Percentiles rank a stretch among this genome's conserved stretches.
Evolutionary conservation across 2,113 vertebrate genomes (phyloP).

Genomic region (Bos taurus): DNA sequence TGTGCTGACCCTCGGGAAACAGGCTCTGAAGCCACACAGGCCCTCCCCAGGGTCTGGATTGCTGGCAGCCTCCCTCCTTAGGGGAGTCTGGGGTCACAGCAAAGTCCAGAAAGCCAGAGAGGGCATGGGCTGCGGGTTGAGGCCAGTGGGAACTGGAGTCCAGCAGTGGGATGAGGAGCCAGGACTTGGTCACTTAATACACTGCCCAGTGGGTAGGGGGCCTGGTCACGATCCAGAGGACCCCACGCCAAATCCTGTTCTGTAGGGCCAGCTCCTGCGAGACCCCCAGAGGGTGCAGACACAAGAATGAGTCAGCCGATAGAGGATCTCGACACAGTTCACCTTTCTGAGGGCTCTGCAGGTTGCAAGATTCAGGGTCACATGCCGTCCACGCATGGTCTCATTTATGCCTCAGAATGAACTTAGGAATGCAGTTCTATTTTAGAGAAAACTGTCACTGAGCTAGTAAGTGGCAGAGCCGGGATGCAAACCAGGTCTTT

Average conservation of each 20-base stretch:
- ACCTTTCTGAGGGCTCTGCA: not conserved
- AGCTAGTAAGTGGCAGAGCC: not conserved
- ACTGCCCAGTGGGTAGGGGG: not conserved
- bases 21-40: not conserved
- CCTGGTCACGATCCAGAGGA: not conserved
- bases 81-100: not conserved
- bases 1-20: too few relatives aligned
- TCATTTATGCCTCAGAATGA: not conserved
- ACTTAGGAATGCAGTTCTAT: rapidly evolving
- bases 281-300: not conserved
- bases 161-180: too few relatives aligned
- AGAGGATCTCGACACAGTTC: rapidly evolving
- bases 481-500: too few relatives aligned
- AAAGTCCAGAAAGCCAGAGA: not conserved
- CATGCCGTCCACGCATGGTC: rapidly evolving
- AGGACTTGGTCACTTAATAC: not conserved
- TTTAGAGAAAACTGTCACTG: not conserved
- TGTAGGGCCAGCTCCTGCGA: not conserved
- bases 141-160: not conserved
- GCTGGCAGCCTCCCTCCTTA: not conserved
- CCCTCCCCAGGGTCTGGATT: not conserved
- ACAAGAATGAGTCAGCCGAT: not conserved
- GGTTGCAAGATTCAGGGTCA: rapidly evolving
- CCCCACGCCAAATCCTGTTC: rapidly evolving
- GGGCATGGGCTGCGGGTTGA: rapidly evolving